Base-by-base conservation (phyloP, 2,113 vertebrate genomes). In the Ardeotis arabs region DNA sequence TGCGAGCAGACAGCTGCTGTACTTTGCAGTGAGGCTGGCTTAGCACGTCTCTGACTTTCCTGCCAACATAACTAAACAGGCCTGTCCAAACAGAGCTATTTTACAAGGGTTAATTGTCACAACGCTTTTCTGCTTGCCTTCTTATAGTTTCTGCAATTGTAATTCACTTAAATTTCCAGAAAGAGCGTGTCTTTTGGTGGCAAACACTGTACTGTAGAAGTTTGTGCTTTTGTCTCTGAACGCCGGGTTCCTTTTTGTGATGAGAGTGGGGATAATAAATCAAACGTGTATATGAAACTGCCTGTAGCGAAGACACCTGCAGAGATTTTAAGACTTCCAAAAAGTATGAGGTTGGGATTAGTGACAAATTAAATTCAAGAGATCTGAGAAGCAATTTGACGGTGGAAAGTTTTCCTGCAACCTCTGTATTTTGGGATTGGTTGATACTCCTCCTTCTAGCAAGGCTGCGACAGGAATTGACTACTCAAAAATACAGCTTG, bases 61-160 rank as follows among this genome's bases (percentile, higher is more conserved):
- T 95, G 94, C 84, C 95, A 96, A 84, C 87, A 69, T 58, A 97
- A 94, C 86, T 87, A 86, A 96, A 83, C 44, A 84, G 96, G 95
- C 97, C 97, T 95, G 90, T 92, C 92, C 81, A 84, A 94, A 97
- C 91, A 95, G 75, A 87, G n/a, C 56, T 81, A 22, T 94, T 97
- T 96, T 90, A 92, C 66, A 87, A 89, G 88, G 79, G 92, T 93
- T 94, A 87, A 96, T 92, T 96, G 91, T 96, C 93, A 95, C 84
- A 89, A 84, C 50, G 64, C 31, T 95, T 94, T 90, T 90, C 90
- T 93, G 91, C 58, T 94, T 89, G 79, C 72, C 53, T 70, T 62
- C 21, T 50, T 84, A 88, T 73, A 74, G 68, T 56, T 81, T 39
- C 55, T 84, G 68, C 14, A 25, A 64, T 25, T 85, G 52, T 70